A percentile compares a stretch with the other conserved stretches of the same genome.
phyloP scores from a whole-genome alignment of 1,140 invertebrate species.

The Euglossa dilemma region DNA sequence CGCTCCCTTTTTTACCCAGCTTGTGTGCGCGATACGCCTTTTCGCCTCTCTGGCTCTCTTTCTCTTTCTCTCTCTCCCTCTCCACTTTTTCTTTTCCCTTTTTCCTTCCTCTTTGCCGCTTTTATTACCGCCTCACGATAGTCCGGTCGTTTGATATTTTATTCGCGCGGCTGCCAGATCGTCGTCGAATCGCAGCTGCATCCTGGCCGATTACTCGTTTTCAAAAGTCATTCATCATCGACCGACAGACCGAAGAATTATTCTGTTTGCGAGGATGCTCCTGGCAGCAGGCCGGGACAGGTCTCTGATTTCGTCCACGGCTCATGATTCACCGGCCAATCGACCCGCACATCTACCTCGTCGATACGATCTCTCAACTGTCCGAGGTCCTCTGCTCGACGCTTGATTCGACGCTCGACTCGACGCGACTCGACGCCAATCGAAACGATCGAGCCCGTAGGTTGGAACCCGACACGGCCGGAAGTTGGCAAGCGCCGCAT shows the following conservation, averaged over 20 bases:
- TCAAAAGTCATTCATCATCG: constrained; percentile 6
- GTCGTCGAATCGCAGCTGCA: neutral
- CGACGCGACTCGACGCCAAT: neutral
- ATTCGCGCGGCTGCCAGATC: neutral
- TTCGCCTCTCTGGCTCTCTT: neutral
- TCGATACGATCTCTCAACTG: neutral
- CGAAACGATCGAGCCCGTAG: constrained; percentile 12
- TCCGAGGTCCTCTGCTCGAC: neutral
- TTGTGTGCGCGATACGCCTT: neutral
- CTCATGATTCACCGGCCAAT: constrained; percentile 6
- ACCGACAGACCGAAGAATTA: constrained; percentile 2
- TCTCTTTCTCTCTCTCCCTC: neutral
- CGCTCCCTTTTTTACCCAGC: neutral
- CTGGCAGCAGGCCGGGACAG: neutral
- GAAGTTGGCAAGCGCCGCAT: constrained; percentile 70
- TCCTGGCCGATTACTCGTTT: neutral
- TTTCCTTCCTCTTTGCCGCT: no score
- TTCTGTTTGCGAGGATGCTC: neutral
- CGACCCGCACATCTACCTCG: neutral
- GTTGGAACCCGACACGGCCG: constrained; percentile 28
- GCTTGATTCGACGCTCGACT: neutral
- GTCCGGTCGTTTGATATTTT: neutral
- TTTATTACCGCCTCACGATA: neutral
- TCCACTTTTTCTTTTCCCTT: neutral
- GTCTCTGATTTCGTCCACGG: neutral